phyloP scores from a whole-genome alignment of 2,113 vertebrate species.

The Phylloscopus whistleri region DNA sequence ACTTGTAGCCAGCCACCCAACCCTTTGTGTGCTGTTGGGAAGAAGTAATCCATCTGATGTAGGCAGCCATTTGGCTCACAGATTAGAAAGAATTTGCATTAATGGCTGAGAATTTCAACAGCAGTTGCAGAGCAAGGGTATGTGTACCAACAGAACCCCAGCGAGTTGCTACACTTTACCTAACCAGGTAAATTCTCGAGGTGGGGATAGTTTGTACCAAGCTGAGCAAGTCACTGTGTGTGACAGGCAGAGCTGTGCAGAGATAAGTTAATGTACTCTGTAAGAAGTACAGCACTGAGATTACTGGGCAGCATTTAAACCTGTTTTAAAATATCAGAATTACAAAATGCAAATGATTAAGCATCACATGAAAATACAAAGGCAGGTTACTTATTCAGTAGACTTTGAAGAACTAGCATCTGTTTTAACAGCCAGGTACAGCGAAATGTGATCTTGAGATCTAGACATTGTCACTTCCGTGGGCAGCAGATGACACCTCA shows the following conservation, averaged over 20 bases:
- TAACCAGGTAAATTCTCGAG: not conserved
- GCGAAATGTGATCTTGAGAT: not conserved
- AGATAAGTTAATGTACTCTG: not conserved
- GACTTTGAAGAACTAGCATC: constrained; percentile 7
- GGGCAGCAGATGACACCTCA: not conserved
- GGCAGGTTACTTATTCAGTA: not conserved
- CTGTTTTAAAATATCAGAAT: not conserved
- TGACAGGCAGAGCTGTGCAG: not conserved
- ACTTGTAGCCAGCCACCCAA: constrained; percentile 1
- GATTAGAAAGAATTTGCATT: constrained; percentile 56
- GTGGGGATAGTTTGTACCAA: not conserved
- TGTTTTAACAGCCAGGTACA: not conserved
- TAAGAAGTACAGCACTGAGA: not conserved
- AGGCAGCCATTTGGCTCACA: constrained; percentile 51
- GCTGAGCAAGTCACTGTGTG: not conserved
- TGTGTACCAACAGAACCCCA: not conserved
- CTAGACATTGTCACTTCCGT: not conserved
- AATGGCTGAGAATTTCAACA: constrained; percentile 40
- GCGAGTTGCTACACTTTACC: not conserved
- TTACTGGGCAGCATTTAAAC: not conserved
- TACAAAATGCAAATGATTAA: constrained; percentile 7
- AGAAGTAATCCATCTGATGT: not conserved
- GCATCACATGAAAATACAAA: not conserved
- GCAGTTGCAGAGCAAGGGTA: constrained; percentile 26
- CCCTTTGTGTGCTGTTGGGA: constrained; percentile 3